These are phyloP conservation scores for Gymnothorax reevesii DNA, from an alignment of 2,797 vertebrate species.

Conservation along the genomic window DNA sequence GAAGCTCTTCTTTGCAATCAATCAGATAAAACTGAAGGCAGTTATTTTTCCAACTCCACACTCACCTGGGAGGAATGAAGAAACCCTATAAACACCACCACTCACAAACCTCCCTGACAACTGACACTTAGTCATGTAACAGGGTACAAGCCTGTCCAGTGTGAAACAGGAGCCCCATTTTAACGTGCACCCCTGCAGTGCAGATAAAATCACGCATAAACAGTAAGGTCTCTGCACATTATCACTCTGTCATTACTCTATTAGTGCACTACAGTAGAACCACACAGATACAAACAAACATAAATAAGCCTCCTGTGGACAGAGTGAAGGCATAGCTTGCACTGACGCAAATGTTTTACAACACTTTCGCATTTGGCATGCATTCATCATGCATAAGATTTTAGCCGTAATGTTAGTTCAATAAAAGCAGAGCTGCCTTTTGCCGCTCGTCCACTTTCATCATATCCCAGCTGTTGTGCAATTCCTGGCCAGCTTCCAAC, in stretches of 20 bases:
- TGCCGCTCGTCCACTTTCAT: not conserved
- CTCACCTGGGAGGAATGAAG: constrained; percentile 65
- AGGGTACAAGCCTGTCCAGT: constrained; percentile 26
- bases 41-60: constrained; percentile 74
- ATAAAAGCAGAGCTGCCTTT: not conserved
- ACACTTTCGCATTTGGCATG: not conserved
- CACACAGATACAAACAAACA: not conserved
- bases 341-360: not conserved
- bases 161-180: not conserved
- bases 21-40: constrained; percentile 74
- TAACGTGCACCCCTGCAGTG: not conserved
- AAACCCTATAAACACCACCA: constrained; percentile 67
- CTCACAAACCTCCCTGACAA: constrained; percentile 52
- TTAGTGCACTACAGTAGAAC: not conserved
- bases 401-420: not conserved
- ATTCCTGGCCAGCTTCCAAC: not conserved
- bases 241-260: constrained; percentile 2
- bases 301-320: not conserved
- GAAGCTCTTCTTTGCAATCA: constrained; percentile 73
- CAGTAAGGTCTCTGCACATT: not conserved
- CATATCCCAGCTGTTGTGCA: not conserved
- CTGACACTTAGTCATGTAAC: constrained; percentile 46
- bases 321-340: not conserved
- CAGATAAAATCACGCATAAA: not conserved
- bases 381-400: not conserved